These are phyloP conservation scores for Corvus hawaiiensis DNA, from an alignment of 2,113 vertebrate genomes.

Conservation along the genomic window DNA sequence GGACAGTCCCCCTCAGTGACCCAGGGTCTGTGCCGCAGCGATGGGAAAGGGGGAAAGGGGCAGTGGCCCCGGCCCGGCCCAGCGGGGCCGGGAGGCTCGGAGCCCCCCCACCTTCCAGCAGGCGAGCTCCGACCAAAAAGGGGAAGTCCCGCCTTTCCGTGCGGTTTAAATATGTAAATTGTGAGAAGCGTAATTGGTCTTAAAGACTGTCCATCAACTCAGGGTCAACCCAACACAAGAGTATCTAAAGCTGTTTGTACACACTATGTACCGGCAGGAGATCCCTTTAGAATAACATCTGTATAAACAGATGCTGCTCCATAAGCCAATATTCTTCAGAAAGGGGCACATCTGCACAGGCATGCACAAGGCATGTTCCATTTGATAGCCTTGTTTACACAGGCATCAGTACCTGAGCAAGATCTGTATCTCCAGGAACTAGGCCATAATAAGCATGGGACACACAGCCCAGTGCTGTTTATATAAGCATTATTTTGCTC, in stretches of 20 bases:
- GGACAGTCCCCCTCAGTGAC: too few species aligned
- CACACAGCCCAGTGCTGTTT: neutral
- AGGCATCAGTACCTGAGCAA: neutral
- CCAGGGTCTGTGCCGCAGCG: too few species aligned
- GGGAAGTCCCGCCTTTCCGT: too few species aligned
- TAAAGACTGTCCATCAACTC: too few species aligned
- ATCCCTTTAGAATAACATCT: constrained; percentile 33
- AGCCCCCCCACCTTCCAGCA: too few species aligned
- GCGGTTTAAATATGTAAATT: too few species aligned
- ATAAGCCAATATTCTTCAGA: constrained; percentile 2
- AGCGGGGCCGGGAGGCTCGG: too few species aligned
- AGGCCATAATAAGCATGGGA: neutral
- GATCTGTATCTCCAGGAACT: neutral
- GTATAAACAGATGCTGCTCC: constrained; percentile 29
- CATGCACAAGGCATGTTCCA: neutral
- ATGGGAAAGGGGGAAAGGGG: too few species aligned
- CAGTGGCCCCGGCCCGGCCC: too few species aligned
- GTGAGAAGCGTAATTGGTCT: too few species aligned
- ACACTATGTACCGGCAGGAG: neutral
- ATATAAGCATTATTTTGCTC: neutral
- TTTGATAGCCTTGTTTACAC: neutral
- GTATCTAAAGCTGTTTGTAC: neutral
- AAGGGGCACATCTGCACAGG: neutral
- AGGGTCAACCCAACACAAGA: too few species aligned
- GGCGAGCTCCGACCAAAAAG: too few species aligned